These are phyloP conservation scores for Myripristis murdjan DNA, from an alignment of 2,797 vertebrate species.

Conservation along the genomic window DNA sequence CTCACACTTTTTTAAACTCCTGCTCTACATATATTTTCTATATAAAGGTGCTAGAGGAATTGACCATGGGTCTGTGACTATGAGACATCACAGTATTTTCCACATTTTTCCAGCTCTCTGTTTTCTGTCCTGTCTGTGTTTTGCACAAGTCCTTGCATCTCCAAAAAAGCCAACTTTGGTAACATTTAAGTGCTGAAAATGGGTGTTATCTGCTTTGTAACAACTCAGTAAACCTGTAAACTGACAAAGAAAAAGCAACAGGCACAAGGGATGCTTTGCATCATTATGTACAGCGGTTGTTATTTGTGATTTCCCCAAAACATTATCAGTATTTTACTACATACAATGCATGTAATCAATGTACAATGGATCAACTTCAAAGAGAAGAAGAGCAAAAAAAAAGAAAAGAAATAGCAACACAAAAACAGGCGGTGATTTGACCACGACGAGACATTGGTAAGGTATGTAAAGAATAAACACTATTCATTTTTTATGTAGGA, in stretches of 20 bases:
- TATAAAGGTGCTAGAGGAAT: no score
- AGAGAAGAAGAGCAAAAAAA: conserved; percentile 65
- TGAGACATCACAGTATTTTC: no score
- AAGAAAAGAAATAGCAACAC: conserved; percentile 58
- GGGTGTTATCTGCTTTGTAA: not conserved
- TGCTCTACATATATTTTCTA: no score
- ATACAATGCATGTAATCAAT: conserved; percentile 84
- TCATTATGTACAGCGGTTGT: conserved; percentile 87
- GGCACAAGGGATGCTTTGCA: conserved; percentile 57
- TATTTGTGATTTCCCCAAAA: conserved; percentile 84
- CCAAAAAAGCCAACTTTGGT: no score
- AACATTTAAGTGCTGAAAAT: no score
- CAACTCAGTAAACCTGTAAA: not conserved
- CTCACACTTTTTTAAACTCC: no score
- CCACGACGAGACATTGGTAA: conserved; percentile 67
- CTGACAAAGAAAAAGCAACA: conserved; percentile 6
- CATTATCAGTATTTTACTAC: conserved; percentile 83
- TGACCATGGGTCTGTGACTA: no score
- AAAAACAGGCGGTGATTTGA: conserved; percentile 68
- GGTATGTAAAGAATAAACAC: conserved; percentile 69
- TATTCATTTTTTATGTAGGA: conserved; percentile 51
- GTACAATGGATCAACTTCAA: conserved; percentile 81
- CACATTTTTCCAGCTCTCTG: no score
- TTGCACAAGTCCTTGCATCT: no score
- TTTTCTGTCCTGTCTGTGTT: no score